Evolutionary conservation across 2,797 vertebrate species (phyloP).

Genomic region (Acanthurus leucopareius): DNA sequence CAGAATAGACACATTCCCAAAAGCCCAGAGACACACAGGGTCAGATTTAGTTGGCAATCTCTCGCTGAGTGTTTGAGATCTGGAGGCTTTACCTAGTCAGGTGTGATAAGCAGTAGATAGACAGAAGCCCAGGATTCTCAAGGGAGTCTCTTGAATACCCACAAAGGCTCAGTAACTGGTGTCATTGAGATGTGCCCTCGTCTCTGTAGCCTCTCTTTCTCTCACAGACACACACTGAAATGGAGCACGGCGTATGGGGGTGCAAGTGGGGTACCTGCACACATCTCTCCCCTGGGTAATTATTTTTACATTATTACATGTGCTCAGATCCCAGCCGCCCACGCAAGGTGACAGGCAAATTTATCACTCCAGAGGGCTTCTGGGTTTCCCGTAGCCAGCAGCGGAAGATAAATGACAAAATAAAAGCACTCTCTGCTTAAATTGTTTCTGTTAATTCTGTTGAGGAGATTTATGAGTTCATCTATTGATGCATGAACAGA

Average conservation of each 20-base stretch:
- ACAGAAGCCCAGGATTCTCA: slow-evolving; percentile 65
- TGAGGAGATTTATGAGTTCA: slow-evolving; percentile 88
- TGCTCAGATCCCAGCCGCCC: slow-evolving; percentile 88
- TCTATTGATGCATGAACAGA: slow-evolving; percentile 83
- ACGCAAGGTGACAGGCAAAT: slow-evolving; percentile 89
- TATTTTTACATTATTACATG: slow-evolving; percentile 92
- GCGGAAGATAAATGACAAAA: slow-evolving; percentile 90
- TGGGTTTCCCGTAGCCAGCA: slow-evolving; percentile 73
- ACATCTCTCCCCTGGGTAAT: slow-evolving; percentile 88
- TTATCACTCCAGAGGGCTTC: slow-evolving; percentile 86
- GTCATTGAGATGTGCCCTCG: slow-evolving; percentile 82
- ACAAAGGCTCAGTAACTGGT: slow-evolving; percentile 83
- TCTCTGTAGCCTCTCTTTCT: slow-evolving; percentile 63
- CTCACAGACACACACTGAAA: slow-evolving; percentile 66
- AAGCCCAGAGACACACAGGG: slow-evolving; percentile 52
- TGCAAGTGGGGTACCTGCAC: slow-evolving; percentile 74
- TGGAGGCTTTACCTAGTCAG: slow-evolving; percentile 77
- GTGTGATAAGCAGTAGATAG: slow-evolving; percentile 80
- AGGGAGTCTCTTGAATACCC: slow-evolving; percentile 72
- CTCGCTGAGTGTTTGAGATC: slow-evolving; percentile 68
- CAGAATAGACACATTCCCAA: slow-evolving; percentile 45
- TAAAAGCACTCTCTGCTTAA: slow-evolving; percentile 89
- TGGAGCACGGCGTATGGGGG: slow-evolving; percentile 60
- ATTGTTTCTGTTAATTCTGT: slow-evolving; percentile 90
- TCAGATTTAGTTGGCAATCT: slow-evolving; percentile 67